These are phyloP conservation scores for Styela clava DNA, from an alignment of 23 tunicate genomes.

Conservation along the genomic window DNA sequence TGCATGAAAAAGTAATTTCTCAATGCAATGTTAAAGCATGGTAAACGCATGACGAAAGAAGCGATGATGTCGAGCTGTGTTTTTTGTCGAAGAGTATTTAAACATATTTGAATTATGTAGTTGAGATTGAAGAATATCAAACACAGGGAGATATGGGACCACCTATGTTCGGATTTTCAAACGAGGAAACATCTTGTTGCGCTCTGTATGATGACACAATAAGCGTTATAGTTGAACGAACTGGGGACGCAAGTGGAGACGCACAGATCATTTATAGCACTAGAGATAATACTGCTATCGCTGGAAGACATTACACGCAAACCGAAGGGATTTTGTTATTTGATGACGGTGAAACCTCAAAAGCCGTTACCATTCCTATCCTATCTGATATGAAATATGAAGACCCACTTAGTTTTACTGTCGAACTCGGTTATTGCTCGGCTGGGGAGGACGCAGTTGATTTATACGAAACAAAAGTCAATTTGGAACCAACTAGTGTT, in stretches of 20 bases:
- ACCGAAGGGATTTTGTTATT: constrained; percentile 32
- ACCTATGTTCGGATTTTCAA: constrained; percentile 19
- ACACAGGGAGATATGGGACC: background rate
- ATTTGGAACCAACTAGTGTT: constrained; percentile 15
- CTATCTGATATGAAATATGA: constrained; percentile 15
- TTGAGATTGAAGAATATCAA: background rate
- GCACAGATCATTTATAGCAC: constrained; percentile 11
- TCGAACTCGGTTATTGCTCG: constrained; percentile 37
- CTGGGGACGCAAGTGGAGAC: constrained; percentile 16
- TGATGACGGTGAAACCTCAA: constrained; percentile 24
- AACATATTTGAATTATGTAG: no score
- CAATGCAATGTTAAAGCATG: background rate
- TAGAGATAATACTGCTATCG: constrained; percentile 45
- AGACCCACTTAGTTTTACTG: constrained; percentile 41
- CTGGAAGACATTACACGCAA: constrained; percentile 35
- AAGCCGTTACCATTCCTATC: constrained; percentile 29
- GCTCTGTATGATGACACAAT: background rate
- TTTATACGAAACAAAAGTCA: constrained; percentile 22
- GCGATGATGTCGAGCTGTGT: background rate
- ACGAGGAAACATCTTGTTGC: background rate
- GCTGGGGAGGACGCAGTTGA: constrained; percentile 77
- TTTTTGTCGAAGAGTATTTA: no score
- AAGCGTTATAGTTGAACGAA: constrained; percentile 19
- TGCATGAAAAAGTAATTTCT: background rate
- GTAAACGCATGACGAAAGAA: background rate